Percentiles rank a stretch among this genome's conserved stretches.
Conservation (phyloP, 2,888 invertebrate genomes). For the Machimus rusticus region DNA sequence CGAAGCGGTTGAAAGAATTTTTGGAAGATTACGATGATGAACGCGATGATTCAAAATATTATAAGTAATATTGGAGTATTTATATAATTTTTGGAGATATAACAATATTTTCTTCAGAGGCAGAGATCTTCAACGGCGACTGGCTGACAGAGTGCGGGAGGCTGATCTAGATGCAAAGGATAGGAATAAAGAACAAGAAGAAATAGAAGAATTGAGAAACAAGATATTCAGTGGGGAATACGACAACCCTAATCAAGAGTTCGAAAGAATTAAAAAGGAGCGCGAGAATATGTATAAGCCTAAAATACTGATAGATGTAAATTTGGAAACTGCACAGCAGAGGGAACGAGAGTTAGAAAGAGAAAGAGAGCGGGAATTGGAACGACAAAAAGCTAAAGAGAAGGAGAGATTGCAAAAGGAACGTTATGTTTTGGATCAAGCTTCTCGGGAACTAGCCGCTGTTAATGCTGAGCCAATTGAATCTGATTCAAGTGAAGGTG, state of each 20-base stretch:
- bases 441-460: constrained; percentile 69
- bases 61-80: constrained; percentile 71
- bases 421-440: constrained; percentile 67
- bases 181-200: constrained; percentile 85
- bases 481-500: constrained; percentile 68
- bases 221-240: constrained; percentile 76
- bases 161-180: constrained; percentile 92
- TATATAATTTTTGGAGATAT: background rate
- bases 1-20: constrained; percentile 94
- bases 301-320: constrained; percentile 78
- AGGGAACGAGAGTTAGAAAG: constrained; percentile 68
- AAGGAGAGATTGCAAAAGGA: constrained; percentile 59
- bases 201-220: constrained; percentile 82
- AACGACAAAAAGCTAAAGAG: constrained; percentile 60
- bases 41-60: constrained; percentile 95
- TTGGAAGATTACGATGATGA: constrained; percentile 99
- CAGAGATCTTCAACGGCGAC: constrained; percentile 86
- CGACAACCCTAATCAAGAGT: constrained; percentile 72
- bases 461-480: constrained; percentile 79
- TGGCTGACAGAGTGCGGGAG: constrained; percentile 92
- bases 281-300: constrained; percentile 86
- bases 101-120: constrained; percentile 62
- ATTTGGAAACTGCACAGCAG: constrained; percentile 69
- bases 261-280: constrained; percentile 75
- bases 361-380: constrained; percentile 64